Percentiles rank a stretch among this genome's conserved stretches.
These are phyloP conservation scores for Gephyroberyx darwinii DNA, from an alignment of 2,797 vertebrate genomes.

Conservation along the genomic window DNA sequence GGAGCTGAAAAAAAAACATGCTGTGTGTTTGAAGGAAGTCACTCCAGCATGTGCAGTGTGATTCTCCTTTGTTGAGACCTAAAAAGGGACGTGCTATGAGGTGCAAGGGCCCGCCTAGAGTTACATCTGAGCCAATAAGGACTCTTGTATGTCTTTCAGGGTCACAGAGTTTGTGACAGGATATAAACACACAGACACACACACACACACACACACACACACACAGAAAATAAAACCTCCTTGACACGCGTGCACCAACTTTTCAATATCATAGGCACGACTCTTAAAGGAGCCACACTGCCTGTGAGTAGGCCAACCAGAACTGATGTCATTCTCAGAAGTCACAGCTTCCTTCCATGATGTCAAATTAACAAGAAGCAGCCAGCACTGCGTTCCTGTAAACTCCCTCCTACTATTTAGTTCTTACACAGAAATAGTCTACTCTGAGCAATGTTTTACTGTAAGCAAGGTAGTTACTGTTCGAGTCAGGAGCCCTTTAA, in stretches of 20 bases:
- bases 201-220: conserved; percentile 9
- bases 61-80: not conserved
- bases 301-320: not conserved
- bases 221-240: not conserved
- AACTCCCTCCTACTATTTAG: conserved; percentile 30
- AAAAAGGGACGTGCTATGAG: not conserved
- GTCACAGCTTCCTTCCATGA: not conserved
- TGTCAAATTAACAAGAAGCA: not conserved
- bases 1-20: conserved; percentile 13
- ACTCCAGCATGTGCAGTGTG: conserved; percentile 10
- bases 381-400: not conserved
- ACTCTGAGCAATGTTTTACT: conserved; percentile 9
- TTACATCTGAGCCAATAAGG: conserved; percentile 51
- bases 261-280: conserved; percentile 11
- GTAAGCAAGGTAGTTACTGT: not conserved
- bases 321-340: not conserved
- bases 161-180: conserved; percentile 62
- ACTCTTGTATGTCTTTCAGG: conserved; percentile 26
- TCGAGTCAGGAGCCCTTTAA: not conserved
- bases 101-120: conserved; percentile 24
- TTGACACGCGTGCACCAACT: not conserved
- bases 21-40: conserved; percentile 19
- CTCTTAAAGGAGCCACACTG: conserved; percentile 42
- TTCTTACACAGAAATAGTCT: conserved; percentile 6
- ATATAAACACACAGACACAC: conserved; percentile 41